Conservation (phyloP, 2,113 vertebrate species). For the Oxygymnocypris stewartii region DNA sequence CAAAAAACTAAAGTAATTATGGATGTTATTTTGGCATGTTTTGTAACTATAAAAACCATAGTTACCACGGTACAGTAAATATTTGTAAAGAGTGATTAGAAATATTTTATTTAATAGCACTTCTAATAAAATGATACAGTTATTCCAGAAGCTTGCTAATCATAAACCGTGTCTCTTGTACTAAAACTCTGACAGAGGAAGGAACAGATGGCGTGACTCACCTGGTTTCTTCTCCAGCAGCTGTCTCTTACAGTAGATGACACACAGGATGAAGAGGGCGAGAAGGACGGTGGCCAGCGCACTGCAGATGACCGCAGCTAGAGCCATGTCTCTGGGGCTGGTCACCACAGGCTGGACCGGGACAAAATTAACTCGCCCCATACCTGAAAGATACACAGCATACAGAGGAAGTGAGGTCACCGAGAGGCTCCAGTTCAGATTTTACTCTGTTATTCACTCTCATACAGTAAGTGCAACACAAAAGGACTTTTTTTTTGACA, state of each 20-base stretch:
- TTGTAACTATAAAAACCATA: too few relatives aligned
- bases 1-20: too few relatives aligned
- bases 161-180: not conserved
- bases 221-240: constrained; percentile 95
- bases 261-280: constrained; percentile 91
- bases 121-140: not conserved
- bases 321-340: constrained; percentile 90
- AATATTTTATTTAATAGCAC: not conserved
- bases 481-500: not conserved
- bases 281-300: constrained; percentile 91
- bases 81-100: not conserved
- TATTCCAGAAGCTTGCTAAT: not conserved
- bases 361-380: constrained; percentile 90
- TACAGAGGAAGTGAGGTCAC: not conserved
- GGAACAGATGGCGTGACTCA: not conserved
- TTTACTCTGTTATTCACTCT: not conserved
- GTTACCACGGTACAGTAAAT: not conserved
- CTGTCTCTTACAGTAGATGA: constrained; percentile 97
- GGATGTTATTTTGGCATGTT: too few relatives aligned
- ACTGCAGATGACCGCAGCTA: constrained; percentile 94
- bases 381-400: constrained; percentile 72
- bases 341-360: constrained; percentile 86
- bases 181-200: not conserved
- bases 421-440: not conserved
- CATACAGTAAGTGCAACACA: not conserved